Base-by-base conservation (phyloP, 2,797 vertebrate species). In the Phoxinus dragarum region DNA sequence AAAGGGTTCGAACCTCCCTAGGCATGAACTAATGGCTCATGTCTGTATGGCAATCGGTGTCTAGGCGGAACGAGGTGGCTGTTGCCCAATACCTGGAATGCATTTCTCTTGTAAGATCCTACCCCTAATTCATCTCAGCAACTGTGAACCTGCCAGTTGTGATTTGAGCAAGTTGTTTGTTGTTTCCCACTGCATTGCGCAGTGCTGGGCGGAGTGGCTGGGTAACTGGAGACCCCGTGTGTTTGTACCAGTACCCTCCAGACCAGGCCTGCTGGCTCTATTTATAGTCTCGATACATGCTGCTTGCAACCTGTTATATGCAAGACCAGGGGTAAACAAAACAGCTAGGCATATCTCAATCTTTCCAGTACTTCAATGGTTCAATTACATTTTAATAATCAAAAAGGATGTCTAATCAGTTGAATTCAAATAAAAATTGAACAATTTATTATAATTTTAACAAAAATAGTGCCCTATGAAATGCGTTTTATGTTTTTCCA, bases 231-330 rank as follows among this genome's bases (percentile, higher is more conserved):
- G 78, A 79, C 76, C 80, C 44, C 0, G 17, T 66, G 36, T 56
- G 49, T 73, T 86, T 73, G 78, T 72, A 74, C 86, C 80, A 73
- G 68, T 73, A 76, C 87, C 81, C 87, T 86, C 84, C 84, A 82
- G 85, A 82, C 42, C 54, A 77, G 36, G 54, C 75, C 87, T 85
- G 79, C 54, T 5, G 38, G 66, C 74, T 88, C 92, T 96, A 96
- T 94, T 94, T 94, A 94, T 95, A 95, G 94, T 88, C 86, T 44
- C 49, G 89, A 85, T 89, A 91, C 92, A 92, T 80, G 74, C 38
- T 85, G 80, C 91, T 84, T 80, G 61, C 84, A 86, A 91, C 90
- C 81, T 89, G 89, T 88, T 88, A 91, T 92, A 91, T 80, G 76
- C 72, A 86, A 87, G 82, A 66, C 52, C 72, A 72, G 86, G 88